A percentile compares a stretch with the other conserved stretches of the same genome.
Conservation (phyloP, 2,797 vertebrate genomes). For the Sebastes iracundus region DNA sequence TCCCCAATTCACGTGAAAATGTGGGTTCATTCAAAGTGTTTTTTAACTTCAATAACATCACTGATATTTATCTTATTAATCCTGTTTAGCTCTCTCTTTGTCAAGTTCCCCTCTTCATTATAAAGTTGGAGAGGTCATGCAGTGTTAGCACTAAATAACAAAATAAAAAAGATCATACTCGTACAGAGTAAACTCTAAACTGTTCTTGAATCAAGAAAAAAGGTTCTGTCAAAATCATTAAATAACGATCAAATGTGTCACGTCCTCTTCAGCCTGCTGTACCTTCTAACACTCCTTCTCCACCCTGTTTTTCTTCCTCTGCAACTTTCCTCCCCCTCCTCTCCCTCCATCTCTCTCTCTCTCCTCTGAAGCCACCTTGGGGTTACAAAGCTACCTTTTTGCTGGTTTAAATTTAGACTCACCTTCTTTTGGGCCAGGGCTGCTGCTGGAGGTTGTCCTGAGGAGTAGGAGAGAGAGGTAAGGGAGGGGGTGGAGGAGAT, state of each 20-base stretch:
- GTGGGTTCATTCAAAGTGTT: not conserved
- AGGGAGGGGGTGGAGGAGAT: constrained; percentile 12
- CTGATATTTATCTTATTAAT: not conserved
- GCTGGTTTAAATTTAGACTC: constrained; percentile 85
- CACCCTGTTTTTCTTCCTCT: constrained; percentile 21
- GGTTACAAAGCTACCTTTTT: constrained; percentile 84
- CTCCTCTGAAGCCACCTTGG: constrained; percentile 49
- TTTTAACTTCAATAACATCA: not conserved
- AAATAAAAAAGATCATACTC: not conserved
- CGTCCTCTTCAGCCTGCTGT: not conserved
- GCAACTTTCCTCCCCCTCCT: not conserved
- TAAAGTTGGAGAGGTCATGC: not conserved
- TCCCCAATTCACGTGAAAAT: not conserved
- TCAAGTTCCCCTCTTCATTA: not conserved
- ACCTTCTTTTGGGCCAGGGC: constrained; percentile 53
- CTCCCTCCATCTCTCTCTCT: constrained; percentile 17
- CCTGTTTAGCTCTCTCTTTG: not conserved
- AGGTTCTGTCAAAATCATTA: not conserved
- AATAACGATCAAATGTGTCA: not conserved
- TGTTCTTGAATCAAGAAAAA: not conserved
- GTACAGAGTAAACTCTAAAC: not conserved
- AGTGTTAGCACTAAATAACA: not conserved
- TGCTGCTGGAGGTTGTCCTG: constrained; percentile 57
- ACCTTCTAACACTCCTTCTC: constrained; percentile 5
- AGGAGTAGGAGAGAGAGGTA: not conserved